Conservation (phyloP, 1,140 invertebrate species). For the Asobara japonica region DNA sequence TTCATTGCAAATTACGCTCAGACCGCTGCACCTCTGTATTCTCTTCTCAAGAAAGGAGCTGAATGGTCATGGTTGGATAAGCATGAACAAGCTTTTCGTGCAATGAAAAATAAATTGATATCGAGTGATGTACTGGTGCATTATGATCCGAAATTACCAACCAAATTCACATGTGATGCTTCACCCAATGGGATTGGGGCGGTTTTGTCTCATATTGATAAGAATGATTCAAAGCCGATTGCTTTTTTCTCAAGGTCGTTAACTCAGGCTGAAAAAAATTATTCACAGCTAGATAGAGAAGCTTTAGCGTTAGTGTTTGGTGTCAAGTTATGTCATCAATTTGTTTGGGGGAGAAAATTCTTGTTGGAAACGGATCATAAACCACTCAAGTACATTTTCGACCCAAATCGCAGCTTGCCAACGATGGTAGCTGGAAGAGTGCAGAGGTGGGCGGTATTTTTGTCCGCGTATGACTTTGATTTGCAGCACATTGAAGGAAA, state of each 20-base stretch:
- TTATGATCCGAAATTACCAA: conserved; percentile 15
- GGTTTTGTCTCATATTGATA: conserved; percentile 3
- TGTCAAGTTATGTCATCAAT: conserved; percentile 17
- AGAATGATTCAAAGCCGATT: background rate
- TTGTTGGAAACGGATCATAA: conserved; percentile 16
- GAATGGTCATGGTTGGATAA: background rate
- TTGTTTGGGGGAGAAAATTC: conserved; percentile 8
- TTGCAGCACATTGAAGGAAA: conserved; percentile 11
- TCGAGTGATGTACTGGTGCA: conserved; percentile 15
- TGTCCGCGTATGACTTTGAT: background rate
- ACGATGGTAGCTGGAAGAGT: conserved; percentile 11
- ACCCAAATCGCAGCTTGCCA: background rate
- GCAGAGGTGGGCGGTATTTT: conserved; percentile 16
- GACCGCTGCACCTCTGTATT: background rate
- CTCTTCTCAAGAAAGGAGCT: background rate
- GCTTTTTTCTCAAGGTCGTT: conserved; percentile 6
- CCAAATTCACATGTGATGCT: conserved; percentile 21
- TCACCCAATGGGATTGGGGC: conserved; percentile 6
- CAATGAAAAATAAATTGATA: background rate
- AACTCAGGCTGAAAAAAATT: conserved; percentile 10
- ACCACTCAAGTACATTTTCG: conserved; percentile 19
- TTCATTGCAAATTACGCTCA: conserved; percentile 9
- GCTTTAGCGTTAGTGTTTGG: conserved; percentile 1
- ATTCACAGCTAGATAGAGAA: conserved; percentile 16
- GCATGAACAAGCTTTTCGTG: background rate